Evolutionary conservation across 1,140 invertebrate species (phyloP).

Genomic region (Araneus ventricosus): DNA sequence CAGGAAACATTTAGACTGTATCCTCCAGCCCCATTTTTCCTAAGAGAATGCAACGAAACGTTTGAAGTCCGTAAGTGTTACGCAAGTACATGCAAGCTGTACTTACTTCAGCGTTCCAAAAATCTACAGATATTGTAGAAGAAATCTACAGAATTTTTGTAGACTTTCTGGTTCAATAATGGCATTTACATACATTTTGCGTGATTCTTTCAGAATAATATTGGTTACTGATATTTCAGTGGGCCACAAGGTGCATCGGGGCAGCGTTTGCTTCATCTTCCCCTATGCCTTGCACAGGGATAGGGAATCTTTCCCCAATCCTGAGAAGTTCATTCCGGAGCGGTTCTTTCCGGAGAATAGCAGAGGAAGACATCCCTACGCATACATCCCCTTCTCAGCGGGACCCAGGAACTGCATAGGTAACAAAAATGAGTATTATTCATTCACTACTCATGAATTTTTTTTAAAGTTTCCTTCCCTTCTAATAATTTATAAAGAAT

Average conservation of each 20-base stretch:
- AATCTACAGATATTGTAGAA: too few relatives aligned
- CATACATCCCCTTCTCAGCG: conserved; percentile 80
- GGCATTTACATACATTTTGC: too few relatives aligned
- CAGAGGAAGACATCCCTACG: conserved; percentile 79
- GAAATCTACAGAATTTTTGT: too few relatives aligned
- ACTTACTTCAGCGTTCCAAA: too few relatives aligned
- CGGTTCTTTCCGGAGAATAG: conserved; percentile 80
- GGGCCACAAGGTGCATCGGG: conserved; percentile 80
- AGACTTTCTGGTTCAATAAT: too few relatives aligned
- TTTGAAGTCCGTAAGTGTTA: background rate
- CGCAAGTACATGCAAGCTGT: too few relatives aligned
- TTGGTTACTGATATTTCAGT: conserved; percentile 77
- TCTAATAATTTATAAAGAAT: too few relatives aligned
- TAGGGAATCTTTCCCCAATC: conserved; percentile 81
- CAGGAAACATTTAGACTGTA: background rate
- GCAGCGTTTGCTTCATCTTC: conserved; percentile 79
- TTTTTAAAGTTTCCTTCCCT: too few relatives aligned
- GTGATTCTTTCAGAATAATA: too few relatives aligned
- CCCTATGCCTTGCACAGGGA: conserved; percentile 77
- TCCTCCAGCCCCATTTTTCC: background rate
- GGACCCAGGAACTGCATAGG: conserved; percentile 80
- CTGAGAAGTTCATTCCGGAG: conserved; percentile 82
- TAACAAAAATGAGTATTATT: background rate
- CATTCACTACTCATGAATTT: background rate
- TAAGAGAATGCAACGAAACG: background rate